These are phyloP conservation scores for Rafetus swinhoei DNA, from an alignment of 2,113 vertebrate species.

Conservation along the genomic window DNA sequence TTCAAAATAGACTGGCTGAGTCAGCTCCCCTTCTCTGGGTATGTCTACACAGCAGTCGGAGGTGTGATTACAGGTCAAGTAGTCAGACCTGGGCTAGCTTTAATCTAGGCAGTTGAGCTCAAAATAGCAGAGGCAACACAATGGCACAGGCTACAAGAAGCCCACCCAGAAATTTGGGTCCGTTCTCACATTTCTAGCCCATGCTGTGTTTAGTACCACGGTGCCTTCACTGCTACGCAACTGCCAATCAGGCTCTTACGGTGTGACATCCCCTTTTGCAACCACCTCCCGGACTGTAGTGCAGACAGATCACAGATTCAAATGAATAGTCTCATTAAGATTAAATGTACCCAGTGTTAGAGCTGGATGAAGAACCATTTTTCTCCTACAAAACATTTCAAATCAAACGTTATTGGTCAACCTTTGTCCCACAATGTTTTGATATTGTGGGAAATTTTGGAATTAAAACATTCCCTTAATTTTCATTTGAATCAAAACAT, in stretches of 20 bases:
- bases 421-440: neutral
- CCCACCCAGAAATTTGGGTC: neutral
- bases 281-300: neutral
- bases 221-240: neutral
- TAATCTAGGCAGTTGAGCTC: neutral
- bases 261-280: neutral
- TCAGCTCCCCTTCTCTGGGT: slow-evolving; percentile 12
- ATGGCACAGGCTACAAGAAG: neutral
- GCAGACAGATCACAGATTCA: neutral
- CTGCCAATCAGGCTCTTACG: neutral
- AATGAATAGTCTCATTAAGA: neutral
- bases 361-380: neutral
- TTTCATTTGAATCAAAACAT: neutral
- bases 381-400: neutral
- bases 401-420: neutral
- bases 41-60: neutral
- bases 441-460: neutral
- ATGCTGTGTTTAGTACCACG: neutral
- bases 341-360: neutral
- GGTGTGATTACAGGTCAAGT: neutral
- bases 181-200: neutral
- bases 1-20: slow-evolving; percentile 10
- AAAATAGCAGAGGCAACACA: neutral
- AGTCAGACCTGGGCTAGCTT: neutral
- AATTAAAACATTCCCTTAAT: neutral